Evolutionary conservation across 1,140 invertebrate genomes (phyloP).

Genomic region (Chymomyza costata): DNA sequence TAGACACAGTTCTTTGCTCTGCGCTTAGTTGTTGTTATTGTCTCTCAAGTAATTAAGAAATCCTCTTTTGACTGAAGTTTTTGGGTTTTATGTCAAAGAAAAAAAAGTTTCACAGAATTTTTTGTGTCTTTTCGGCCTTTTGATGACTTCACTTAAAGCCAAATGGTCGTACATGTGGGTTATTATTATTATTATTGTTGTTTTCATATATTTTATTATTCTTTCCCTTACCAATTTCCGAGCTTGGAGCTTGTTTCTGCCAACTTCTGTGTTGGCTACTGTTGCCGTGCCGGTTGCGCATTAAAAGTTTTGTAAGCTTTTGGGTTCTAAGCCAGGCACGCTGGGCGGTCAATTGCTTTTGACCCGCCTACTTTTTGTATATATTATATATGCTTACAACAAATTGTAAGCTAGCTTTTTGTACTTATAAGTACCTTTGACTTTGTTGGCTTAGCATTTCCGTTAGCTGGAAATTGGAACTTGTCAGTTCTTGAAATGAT

Average conservation of each 20-base stretch:
- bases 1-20: constrained; percentile 41
- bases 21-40: too few relatives aligned
- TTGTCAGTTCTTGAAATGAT: constrained; percentile 54
- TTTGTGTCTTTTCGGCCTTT: constrained; percentile 45
- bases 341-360: constrained; percentile 69
- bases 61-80: constrained; percentile 50
- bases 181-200: constrained; percentile 28
- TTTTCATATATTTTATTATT: constrained; percentile 60
- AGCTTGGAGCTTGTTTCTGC: constrained; percentile 40
- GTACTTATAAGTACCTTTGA: constrained; percentile 11
- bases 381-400: not conserved
- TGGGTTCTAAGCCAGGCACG: constrained; percentile 14
- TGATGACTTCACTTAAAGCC: constrained; percentile 70
- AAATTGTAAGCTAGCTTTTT: constrained; percentile 6
- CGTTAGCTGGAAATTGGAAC: constrained; percentile 41
- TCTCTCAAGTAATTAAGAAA: constrained; percentile 61
- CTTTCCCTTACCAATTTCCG: constrained; percentile 14
- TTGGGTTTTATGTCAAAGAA: constrained; percentile 51
- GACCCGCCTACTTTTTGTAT: constrained; percentile 33
- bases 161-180: constrained; percentile 60
- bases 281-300: constrained; percentile 3
- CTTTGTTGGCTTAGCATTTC: constrained; percentile 34
- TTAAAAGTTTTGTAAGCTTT: constrained; percentile 9
- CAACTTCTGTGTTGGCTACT: not conserved
- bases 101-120: constrained; percentile 67